Base-by-base conservation (phyloP, 2,888 invertebrate species). In the Frankliniella fusca region DNA sequence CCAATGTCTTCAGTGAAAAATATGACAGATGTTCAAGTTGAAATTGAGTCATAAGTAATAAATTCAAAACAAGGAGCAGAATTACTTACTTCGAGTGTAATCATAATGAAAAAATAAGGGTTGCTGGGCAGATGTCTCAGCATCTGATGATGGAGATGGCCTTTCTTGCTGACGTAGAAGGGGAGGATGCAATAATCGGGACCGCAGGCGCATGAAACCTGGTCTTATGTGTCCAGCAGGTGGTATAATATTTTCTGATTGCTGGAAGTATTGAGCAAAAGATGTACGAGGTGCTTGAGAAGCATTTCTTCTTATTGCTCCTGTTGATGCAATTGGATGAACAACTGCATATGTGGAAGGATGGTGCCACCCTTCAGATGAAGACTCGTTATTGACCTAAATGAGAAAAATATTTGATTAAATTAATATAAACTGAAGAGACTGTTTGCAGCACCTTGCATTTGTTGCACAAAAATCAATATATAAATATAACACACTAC, bases 261-360 rank as follows among this genome's bases (percentile, higher is more conserved):
- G 61, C 61, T 61, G 61, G n/a, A 61, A 61, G n/a, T 61, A n/a
- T 15, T 61, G 61, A 61, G 18, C 20, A 20, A n/a, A 10, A 20
- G 61, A 18, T 61, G n/a, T 7, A 61, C 61, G 61, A 61, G 61
- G 61, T 15, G 61, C 18, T n/a, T 61, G 61, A 18, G n/a, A 61
- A 61, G 18, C 7, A 61, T 15, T 61, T 61, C 61, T 61, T n/a
- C 61, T 61, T 7, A 61, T 61, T 7, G 61, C 3, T 20, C 61
- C 61, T 20, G 61, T 7, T 15, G 11, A 18, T 0, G 15, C 18
- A 61, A 61, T n/a, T 15, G 61, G 61, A n/a, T 61, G 61, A 61
- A 61, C 61, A 18, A 61, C 18, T 91, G 92, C 85, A 93, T 90
- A 18, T 90, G 87, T 2, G 92, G 92, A 85, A 91, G 89, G 0